Conservation (phyloP, 2,888 invertebrate genomes). For the Melolontha melolontha region DNA sequence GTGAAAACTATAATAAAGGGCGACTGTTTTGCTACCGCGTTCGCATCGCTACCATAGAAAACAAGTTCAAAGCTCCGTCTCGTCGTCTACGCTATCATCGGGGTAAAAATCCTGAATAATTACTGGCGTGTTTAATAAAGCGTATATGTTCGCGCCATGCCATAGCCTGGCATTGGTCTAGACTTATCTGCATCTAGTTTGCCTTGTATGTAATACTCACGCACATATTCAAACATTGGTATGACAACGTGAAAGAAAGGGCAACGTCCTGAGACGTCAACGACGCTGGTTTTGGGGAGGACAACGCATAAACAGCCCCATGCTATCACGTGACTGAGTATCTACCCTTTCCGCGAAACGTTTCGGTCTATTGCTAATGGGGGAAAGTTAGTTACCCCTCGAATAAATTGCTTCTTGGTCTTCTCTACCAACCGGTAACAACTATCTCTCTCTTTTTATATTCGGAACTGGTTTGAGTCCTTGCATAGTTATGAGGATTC, state of each 20-base stretch:
- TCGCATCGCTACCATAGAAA: slow-evolving; percentile 8
- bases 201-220: slow-evolving; percentile 29
- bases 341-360: slow-evolving; percentile 9
- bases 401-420: slow-evolving; percentile 1
- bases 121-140: slow-evolving; percentile 43
- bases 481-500: slow-evolving; percentile 26
- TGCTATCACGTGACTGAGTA: slow-evolving; percentile 11
- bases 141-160: slow-evolving; percentile 18
- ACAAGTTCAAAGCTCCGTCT: slow-evolving; percentile 3
- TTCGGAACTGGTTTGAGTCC: slow-evolving; percentile 20
- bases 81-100: slow-evolving; percentile 13
- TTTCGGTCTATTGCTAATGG: slow-evolving; percentile 19
- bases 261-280: slow-evolving; percentile 36
- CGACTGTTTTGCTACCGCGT: slow-evolving; percentile 12
- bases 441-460: slow-evolving; percentile 11
- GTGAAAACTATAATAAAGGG: slow-evolving; percentile 1
- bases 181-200: slow-evolving; percentile 43
- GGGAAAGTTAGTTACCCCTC: slow-evolving; percentile 25
- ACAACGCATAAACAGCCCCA: slow-evolving; percentile 22
- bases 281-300: slow-evolving; percentile 23
- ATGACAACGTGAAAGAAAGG: slow-evolving; percentile 42
- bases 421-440: slow-evolving; percentile 12
- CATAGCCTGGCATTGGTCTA: slow-evolving; percentile 31
- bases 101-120: slow-evolving; percentile 41
- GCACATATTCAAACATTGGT: background rate